Evolutionary conservation across 2,888 invertebrate species (phyloP), one percentile per base, ranked within the genome.

Genomic region (Sialis fuliginosa): DNA sequence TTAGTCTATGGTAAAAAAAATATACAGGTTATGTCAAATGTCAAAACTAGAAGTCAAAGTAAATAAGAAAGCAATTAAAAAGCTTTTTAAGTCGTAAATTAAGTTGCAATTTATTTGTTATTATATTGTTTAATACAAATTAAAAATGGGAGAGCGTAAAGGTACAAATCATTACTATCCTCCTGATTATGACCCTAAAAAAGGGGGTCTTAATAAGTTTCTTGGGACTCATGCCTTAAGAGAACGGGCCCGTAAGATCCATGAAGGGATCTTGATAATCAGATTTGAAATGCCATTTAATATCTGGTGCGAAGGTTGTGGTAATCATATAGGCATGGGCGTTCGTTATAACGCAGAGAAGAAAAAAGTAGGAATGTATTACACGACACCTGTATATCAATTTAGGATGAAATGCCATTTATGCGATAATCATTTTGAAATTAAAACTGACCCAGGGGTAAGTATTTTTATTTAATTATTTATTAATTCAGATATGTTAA

Each of bases 251-350:
- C 71, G 86, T n/a, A 98, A 98, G 64, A 75, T 97, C 4, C 85
- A 90, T 59, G 72, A 90, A 69, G 98, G 97, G 8, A 97, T 99
- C 56, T 77, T 95, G 30, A 87, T 92, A 52, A 92, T 95, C 53
- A 78, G 97, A 42, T 99, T 99, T 71, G 98, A 98, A 69, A 95
- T 98, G 96, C 98, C 98, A 0, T 98, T 93, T 61, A 98, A 98
- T 66, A 97, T 98, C 56, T 98, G 98, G 98, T 99, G 98, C 56
- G 89, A 91, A 37, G 96, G 96, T 46, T 98, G 98, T 62, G 83
- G 85, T 52, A 97, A 92, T 68, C 98, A 97, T 61, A 92, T 99
- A 48, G 98, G 96, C 33, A 98, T 97, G 96, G 97, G 98, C 1
- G 97, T 98, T 0, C 76, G 98, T 44, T 98, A 98, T 63, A 98